phyloP scores from a whole-genome alignment of 1,140 invertebrate species.

The Physella acuta region DNA sequence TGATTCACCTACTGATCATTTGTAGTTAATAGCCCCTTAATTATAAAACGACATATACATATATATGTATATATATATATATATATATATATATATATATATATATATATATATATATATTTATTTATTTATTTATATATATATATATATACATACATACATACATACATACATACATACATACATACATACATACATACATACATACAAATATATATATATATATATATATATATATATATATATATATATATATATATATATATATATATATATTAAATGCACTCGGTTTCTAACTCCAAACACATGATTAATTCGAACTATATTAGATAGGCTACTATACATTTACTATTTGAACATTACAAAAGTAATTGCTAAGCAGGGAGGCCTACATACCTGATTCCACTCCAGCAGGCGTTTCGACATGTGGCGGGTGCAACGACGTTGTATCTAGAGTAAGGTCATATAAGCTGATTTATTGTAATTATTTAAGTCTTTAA shows the following conservation, averaged over 20 bases:
- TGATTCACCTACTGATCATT: too few relatives aligned
- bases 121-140: background rate
- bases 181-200: background rate
- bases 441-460: too few relatives aligned
- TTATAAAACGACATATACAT: background rate
- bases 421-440: too few relatives aligned
- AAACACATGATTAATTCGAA: background rate
- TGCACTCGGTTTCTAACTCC: background rate
- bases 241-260: constrained; percentile 9
- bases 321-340: too few relatives aligned
- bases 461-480: too few relatives aligned
- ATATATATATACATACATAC: background rate
- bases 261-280: background rate
- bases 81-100: constrained; percentile 9
- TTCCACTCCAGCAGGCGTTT: too few relatives aligned
- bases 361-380: too few relatives aligned
- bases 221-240: constrained; percentile 3
- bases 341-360: too few relatives aligned
- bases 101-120: background rate
- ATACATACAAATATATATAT: background rate
- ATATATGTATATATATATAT: constrained; percentile 12
- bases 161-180: constrained; percentile 9
- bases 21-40: too few relatives aligned
- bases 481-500: too few relatives aligned
- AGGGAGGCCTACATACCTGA: too few relatives aligned